Evolutionary conservation across 2,797 vertebrate species (phyloP), one percentile per base, ranked within the genome.

Genomic region (Ctenopoma kingsleyae): DNA sequence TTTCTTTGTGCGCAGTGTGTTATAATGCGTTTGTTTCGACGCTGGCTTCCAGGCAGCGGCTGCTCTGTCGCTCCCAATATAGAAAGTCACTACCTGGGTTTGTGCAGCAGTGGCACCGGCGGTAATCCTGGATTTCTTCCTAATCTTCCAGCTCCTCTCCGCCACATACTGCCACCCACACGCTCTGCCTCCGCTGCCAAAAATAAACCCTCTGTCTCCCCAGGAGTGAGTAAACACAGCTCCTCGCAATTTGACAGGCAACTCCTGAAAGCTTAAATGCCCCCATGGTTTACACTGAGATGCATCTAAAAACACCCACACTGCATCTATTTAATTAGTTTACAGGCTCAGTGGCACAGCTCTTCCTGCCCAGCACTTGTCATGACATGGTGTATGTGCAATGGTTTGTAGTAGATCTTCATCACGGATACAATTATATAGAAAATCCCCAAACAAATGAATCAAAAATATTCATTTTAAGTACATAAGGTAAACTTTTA

Each of bases 61-160:
- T 59, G 55, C 19, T 67, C 23, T 17, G 23, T 71, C 50, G 10
- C n/a, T 57, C 77, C 61, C 17, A 6, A 68, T 59, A 80, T 72
- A 87, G 71, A 82, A 64, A 80, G 57, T 64, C 64, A 49, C 74
- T 74, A 41, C 69, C 49, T 67, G 75, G 20, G 58, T 61, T 57
- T 67, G 68, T 20, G 11, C 57, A 76, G 78, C 69, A 63, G 38
- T 48, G 49, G 47, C 74, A 36, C 38, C 19, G 46, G 62, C 50
- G 72, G 1, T 92, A 91, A 92, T 91, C 91, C 89, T 32, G 83
- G 91, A 90, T 92, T 86, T 87, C 53, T 51, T 72, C n/a, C 59
- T 92, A 91, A 92, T 90, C 90, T 80, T 51, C 43, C 52, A 43
- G 64, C 66, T 72, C 60, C 53, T 60, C 49, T 40, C n/a, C 27